phyloP scores from a whole-genome alignment of 2,888 invertebrate species.

The Ryuthela nishihirai region DNA sequence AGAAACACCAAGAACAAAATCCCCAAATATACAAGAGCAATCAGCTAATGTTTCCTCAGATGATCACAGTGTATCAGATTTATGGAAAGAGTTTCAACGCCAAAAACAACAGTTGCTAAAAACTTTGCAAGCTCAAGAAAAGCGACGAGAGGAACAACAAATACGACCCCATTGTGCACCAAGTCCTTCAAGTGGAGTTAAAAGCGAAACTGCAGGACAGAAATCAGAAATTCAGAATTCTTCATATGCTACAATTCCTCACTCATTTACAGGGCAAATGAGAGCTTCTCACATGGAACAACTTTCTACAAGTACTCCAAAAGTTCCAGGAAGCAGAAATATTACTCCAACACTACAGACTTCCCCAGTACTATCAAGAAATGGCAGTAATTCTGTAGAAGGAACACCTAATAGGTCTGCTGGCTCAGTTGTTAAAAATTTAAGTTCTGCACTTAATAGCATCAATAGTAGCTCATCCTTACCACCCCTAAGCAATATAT shows the following conservation, averaged over 20 bases:
- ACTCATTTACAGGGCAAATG: too few species aligned
- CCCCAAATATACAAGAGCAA: background rate
- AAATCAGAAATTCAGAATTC: too few species aligned
- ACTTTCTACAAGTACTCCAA: constrained; percentile 39
- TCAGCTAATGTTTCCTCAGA: constrained; percentile 1
- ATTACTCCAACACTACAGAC: constrained; percentile 20
- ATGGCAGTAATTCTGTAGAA: constrained; percentile 27
- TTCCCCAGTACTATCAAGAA: constrained; percentile 29
- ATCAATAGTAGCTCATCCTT: too few species aligned
- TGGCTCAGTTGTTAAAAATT: constrained; percentile 10
- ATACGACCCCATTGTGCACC: too few species aligned
- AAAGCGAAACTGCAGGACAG: too few species aligned
- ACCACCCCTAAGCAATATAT: too few species aligned
- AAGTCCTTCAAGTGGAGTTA: too few species aligned
- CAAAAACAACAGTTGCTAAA: constrained; percentile 19
- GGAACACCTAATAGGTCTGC: constrained; percentile 18
- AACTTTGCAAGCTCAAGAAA: constrained; percentile 4
- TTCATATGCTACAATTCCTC: too few species aligned
- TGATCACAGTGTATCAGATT: constrained; percentile 28
- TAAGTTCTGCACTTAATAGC: constrained; percentile 9
- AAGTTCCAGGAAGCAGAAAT: constrained; percentile 9
- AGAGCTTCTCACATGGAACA: constrained; percentile 28
- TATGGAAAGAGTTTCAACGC: constrained; percentile 42
- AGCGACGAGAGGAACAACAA: background rate
- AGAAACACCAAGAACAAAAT: constrained; percentile 2